Conservation (phyloP, 2,888 invertebrate genomes). For the Xanthorhoe designata region DNA sequence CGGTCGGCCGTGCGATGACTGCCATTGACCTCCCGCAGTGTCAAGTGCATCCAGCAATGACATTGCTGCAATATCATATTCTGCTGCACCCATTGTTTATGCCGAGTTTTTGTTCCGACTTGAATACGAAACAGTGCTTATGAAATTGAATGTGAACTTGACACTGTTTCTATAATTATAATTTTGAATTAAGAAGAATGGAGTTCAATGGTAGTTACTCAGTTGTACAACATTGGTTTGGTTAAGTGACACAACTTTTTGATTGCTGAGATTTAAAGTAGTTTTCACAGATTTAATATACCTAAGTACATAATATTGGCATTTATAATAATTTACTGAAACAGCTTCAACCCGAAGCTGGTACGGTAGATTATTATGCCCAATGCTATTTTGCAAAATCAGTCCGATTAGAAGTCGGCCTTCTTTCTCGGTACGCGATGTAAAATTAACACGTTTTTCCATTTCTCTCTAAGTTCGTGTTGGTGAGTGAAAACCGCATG, state of each 20-base stretch:
- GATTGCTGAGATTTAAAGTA: neutral
- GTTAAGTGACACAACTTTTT: too few species aligned
- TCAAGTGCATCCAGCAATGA: constrained; percentile 69
- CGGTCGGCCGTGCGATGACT: constrained; percentile 52
- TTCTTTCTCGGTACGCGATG: constrained; percentile 57
- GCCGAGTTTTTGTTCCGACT: constrained; percentile 28
- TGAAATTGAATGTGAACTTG: constrained; percentile 20
- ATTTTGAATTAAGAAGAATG: neutral
- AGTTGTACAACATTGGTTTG: too few species aligned
- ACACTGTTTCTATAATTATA: constrained; percentile 1
- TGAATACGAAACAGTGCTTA: constrained; percentile 33
- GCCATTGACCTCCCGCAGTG: constrained; percentile 71
- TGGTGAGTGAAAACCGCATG: constrained; percentile 81
- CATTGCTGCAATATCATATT: constrained; percentile 50
- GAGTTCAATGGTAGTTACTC: neutral
- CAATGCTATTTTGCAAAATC: constrained; percentile 27
- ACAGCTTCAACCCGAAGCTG: too few species aligned
- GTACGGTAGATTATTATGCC: too few species aligned
- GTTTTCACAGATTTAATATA: neutral
- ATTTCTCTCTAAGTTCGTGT: constrained; percentile 76
- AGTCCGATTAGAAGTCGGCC: constrained; percentile 42
- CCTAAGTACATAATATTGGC: neutral
- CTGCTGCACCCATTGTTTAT: constrained; percentile 37
- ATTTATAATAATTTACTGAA: neutral
- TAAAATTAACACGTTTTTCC: constrained; percentile 70